Percentiles rank a stretch among this genome's conserved stretches.
phyloP scores from a whole-genome alignment of 2,888 invertebrate genomes.

The Erebia ligea region DNA sequence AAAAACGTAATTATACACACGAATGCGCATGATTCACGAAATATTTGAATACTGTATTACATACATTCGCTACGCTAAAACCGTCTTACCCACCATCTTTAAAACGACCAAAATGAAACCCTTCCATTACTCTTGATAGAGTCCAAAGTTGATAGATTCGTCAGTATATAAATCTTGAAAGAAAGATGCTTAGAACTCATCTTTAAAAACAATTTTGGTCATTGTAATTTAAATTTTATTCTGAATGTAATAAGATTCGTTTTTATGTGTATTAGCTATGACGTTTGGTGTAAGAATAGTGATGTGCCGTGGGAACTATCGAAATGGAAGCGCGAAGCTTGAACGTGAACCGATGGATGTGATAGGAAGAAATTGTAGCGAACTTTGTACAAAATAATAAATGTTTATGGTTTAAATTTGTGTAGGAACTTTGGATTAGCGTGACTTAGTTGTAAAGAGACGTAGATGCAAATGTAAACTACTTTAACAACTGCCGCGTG shows the following conservation, averaged over 20 bases:
- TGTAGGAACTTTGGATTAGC: constrained; percentile 35
- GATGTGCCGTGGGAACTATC: constrained; percentile 77
- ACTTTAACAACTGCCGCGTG: not conserved
- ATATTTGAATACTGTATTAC: constrained; percentile 68
- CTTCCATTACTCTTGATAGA: constrained; percentile 22
- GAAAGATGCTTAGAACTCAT: constrained; percentile 56
- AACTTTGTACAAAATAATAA: constrained; percentile 46
- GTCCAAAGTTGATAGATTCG: constrained; percentile 41
- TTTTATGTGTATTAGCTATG: constrained; percentile 48
- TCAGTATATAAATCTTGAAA: constrained; percentile 57
- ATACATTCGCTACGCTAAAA: constrained; percentile 61
- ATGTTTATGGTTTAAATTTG: constrained; percentile 40
- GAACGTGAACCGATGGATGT: constrained; percentile 64
- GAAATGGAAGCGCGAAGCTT: constrained; percentile 61
- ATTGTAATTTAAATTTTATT: constrained; percentile 39
- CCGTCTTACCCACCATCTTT: constrained; percentile 45
- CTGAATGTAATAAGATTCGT: constrained; percentile 42
- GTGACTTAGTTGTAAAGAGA: constrained; percentile 31
- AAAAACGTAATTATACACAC: constrained; percentile 74
- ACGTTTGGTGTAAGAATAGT: constrained; percentile 57
- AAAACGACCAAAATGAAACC: constrained; percentile 41
- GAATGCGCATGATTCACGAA: constrained; percentile 74
- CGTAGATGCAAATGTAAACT: constrained; percentile 14
- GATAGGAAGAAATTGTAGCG: constrained; percentile 55
- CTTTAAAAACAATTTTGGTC: constrained; percentile 45